Evolutionary conservation across 2,888 invertebrate species (phyloP).

Genomic region (Eumerus sabulonum): DNA sequence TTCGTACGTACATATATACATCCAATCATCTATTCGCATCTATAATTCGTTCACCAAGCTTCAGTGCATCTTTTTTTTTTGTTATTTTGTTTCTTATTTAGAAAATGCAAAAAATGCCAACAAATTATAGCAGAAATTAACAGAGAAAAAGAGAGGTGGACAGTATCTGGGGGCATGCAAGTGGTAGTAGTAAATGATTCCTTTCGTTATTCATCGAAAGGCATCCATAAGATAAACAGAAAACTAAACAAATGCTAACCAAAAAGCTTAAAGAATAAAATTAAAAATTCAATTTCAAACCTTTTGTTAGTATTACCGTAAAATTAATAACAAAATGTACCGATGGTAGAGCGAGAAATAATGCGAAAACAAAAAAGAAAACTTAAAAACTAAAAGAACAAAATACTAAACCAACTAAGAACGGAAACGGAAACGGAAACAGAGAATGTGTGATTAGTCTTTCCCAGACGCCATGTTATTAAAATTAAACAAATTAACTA

Average conservation of each 20-base stretch:
- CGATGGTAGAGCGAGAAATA: slow-evolving; percentile 23
- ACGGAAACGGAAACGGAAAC: slow-evolving; percentile 25
- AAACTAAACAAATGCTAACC: slow-evolving; percentile 48
- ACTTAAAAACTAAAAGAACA: slow-evolving; percentile 30
- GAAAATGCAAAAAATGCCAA: slow-evolving; percentile 11
- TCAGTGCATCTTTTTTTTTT: slow-evolving; percentile 38
- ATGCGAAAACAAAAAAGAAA: slow-evolving; percentile 53
- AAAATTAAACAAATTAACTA: slow-evolving; percentile 69
- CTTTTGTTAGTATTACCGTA: slow-evolving; percentile 47
- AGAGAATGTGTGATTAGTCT: slow-evolving; percentile 78
- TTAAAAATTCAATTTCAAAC: slow-evolving; percentile 4
- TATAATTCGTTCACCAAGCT: slow-evolving; percentile 31
- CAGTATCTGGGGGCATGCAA: neutral
- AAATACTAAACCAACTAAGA: slow-evolving; percentile 23
- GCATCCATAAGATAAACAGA: neutral
- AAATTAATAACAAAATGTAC: slow-evolving; percentile 31
- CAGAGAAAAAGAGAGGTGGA: neutral
- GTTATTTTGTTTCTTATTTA: slow-evolving; percentile 17
- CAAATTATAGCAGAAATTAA: slow-evolving; percentile 21
- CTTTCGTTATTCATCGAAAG: neutral
- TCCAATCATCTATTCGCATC: slow-evolving; percentile 11
- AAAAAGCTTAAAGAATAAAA: slow-evolving; percentile 40
- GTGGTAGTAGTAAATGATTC: too few relatives aligned
- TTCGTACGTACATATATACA: slow-evolving; percentile 47
- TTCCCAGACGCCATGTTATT: slow-evolving; percentile 78